Base-by-base conservation (phyloP, 1,140 invertebrate species). In the Anthonomus grandis region DNA sequence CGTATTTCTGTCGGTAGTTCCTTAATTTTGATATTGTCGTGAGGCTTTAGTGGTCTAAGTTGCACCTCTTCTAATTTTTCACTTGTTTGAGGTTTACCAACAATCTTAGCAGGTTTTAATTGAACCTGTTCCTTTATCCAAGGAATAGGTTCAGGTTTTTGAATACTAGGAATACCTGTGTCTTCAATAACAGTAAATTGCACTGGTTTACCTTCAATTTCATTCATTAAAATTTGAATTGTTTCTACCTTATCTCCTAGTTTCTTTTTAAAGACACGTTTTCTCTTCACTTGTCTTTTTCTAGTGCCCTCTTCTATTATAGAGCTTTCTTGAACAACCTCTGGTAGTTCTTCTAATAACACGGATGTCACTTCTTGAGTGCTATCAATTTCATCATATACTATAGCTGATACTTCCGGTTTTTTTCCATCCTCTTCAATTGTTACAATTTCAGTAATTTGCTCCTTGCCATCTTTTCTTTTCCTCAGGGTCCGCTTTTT, bases 351-450 rank as follows among this genome's bases (percentile, higher is more conserved):
- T 58, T 69, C 45, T n/a, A n/a, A n/a, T n/a, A n/a, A n/a, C n/a
- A n/a, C n/a, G n/a, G n/a, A n/a, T n/a, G n/a, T n/a, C n/a, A 65
- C 57, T 13, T 58, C 46, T 60, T 60, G 60, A 59, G 64, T 56
- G 12, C 64, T 64, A 64, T 73, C 64, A 1, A 63, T 72, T 1
- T 56, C 66, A 19, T 69, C 60, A 38, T 66, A 55, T 44, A 67
- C 63, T n/a, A n/a, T n/a, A n/a, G n/a, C n/a, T n/a, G n/a, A n/a
- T n/a, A n/a, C n/a, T n/a, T n/a, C 48, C 6, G 72, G 71, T 52
- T 64, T 37, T 52, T 75, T 70, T 22, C 72, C 72, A 48, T 77
- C 72, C 65, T 76, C 73, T 37, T 67, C 58, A 19, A 62, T 46
- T 54, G 66, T 66, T 51, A 69, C 52, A 12, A 69, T 68, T 68